A percentile compares a stretch with the other conserved stretches of the same genome.
These are phyloP conservation scores for Gymnocypris eckloni DNA, from an alignment of 2,797 vertebrate species.

Conservation along the genomic window DNA sequence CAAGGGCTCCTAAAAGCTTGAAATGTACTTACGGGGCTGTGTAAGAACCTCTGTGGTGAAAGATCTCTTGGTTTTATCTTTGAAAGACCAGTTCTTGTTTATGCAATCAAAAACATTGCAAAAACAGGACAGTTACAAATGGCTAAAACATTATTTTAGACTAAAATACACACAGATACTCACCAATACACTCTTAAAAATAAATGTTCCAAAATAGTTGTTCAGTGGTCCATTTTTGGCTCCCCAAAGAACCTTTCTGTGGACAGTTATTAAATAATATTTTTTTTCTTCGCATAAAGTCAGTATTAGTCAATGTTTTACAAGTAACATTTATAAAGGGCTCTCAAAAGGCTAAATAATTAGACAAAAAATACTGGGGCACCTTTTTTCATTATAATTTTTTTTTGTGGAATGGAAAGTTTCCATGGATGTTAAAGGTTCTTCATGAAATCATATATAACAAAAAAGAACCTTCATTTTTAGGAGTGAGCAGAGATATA, in stretches of 20 bases:
- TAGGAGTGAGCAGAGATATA: background rate
- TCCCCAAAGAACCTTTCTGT: background rate
- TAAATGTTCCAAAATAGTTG: background rate
- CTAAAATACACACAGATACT: background rate
- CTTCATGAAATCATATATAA: background rate
- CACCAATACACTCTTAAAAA: background rate
- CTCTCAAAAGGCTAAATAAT: background rate
- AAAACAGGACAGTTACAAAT: background rate
- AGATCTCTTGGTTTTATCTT: conserved; percentile 1
- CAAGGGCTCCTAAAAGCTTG: background rate
- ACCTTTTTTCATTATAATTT: background rate
- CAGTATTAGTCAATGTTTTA: background rate
- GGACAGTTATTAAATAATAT: background rate
- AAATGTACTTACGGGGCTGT: background rate
- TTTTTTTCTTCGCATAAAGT: background rate
- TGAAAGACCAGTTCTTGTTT: background rate
- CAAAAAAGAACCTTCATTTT: background rate
- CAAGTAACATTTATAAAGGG: background rate
- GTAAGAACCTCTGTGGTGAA: background rate
- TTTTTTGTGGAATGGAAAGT: background rate
- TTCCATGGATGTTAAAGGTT: background rate
- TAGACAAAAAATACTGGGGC: background rate
- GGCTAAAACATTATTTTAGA: background rate
- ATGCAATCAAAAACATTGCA: background rate
- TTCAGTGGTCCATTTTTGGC: background rate